These are phyloP conservation scores for Trialeurodes vaporariorum DNA, from an alignment of 1,140 invertebrate genomes.

Conservation along the genomic window DNA sequence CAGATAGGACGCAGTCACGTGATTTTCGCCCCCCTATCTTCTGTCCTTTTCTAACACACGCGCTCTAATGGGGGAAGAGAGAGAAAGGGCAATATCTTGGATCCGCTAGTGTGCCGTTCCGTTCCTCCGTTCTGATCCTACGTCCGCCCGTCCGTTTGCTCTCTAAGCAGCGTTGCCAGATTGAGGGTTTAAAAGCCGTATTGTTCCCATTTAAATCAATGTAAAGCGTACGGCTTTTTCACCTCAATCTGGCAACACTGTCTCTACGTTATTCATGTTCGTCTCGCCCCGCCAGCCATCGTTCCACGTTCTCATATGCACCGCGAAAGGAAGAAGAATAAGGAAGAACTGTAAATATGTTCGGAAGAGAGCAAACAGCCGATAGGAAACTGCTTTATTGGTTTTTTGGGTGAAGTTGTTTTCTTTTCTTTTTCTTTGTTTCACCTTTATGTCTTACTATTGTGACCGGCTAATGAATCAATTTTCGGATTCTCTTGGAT, in stretches of 20 bases:
- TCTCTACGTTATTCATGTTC: too few species aligned
- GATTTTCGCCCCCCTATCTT: neutral
- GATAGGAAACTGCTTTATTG: too few species aligned
- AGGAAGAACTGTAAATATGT: neutral
- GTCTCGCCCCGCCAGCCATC: neutral
- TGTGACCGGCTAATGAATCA: neutral
- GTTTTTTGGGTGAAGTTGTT: neutral
- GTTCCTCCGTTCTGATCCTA: too few species aligned
- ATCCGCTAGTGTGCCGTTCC: too few species aligned
- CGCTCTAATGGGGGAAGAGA: neutral
- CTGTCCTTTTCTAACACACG: neutral
- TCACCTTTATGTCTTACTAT: neutral
- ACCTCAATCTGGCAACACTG: too few species aligned
- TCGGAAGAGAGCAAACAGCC: neutral
- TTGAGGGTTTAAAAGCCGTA: too few species aligned
- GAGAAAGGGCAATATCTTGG: too few species aligned
- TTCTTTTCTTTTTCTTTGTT: neutral
- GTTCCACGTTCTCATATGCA: neutral
- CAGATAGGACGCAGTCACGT: neutral
- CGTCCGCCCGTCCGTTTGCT: too few species aligned
- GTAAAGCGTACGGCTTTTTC: too few species aligned
- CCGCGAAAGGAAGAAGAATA: neutral
- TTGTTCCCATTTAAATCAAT: too few species aligned
- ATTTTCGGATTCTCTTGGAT: neutral
- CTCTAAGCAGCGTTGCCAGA: too few species aligned